phyloP scores from a whole-genome alignment of 2,113 vertebrate species.

The Myanophis thanlyinensis region DNA sequence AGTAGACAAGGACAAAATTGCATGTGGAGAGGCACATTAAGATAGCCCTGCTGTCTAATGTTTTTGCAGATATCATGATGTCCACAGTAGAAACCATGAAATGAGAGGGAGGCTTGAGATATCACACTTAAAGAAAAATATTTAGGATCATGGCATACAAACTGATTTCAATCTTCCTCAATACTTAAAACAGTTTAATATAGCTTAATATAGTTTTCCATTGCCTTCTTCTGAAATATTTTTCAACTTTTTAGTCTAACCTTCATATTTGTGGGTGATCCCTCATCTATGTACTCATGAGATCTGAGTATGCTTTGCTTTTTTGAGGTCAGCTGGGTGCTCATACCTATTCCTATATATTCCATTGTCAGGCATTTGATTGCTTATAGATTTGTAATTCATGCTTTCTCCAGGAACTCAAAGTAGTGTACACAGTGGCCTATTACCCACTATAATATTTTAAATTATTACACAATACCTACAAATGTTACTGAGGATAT shows the following conservation, averaged over 20 bases:
- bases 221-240: neutral
- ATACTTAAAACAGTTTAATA: neutral
- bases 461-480: too few relatives aligned
- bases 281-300: neutral
- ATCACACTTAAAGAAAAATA: neutral
- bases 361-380: neutral
- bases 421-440: neutral
- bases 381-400: neutral
- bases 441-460: neutral
- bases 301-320: neutral
- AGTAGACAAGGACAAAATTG: neutral
- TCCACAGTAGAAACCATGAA: neutral
- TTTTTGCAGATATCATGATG: neutral
- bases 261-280: neutral
- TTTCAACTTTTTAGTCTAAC: neutral
- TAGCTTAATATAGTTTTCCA: neutral
- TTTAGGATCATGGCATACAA: neutral
- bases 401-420: neutral
- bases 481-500: neutral
- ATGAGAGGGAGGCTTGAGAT: neutral
- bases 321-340: neutral
- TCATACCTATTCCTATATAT: neutral
- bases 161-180: neutral
- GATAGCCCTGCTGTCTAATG: neutral
- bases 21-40: neutral